Base-by-base conservation (phyloP, 2,888 invertebrate genomes). In the Leuctra nigra region DNA sequence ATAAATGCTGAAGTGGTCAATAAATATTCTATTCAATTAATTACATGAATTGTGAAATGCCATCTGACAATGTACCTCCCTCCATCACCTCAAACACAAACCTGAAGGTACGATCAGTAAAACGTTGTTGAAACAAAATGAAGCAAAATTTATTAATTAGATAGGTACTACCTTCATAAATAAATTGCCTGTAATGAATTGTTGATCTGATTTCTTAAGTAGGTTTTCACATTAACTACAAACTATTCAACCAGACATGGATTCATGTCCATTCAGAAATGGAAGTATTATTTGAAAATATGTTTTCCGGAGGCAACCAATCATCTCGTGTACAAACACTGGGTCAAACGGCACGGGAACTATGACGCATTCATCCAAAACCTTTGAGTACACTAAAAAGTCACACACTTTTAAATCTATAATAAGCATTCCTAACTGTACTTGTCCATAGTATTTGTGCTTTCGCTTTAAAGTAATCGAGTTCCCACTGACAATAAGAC, bases 371-470 rank as follows among this genome's bases (percentile, higher is more conserved):
- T 46, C 23, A 20, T 46, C 23, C n/a, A 6, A 1, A 4, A 13
- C 23, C 46, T 46, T 46, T 23, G 46, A 46, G 23, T 13, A 46
- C 6, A 23, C 22, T 11, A 46, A 2, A 46, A 46, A 46, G n/a
- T 46, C 23, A 46, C 46, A 46, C 2, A 22, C 22, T 23, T 46
- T 46, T 7, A 20, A 3, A n/a, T 24, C 46, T 11, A 24, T 46
- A 7, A 23, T 6, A 22, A 46, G 4, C 46, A 46, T 46, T 11
- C 46, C 46, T 6, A 22, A 20, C 18, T 25, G 48, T 2, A 48
- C 16, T 14, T 48, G 48, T 7, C 48, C 48, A 29, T 48, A 48
- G 29, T 29, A 48, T 14, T 48, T 48, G 4, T 33, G n/a, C 16
- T 33, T 48, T 16, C 2, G 14, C 4, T 13, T 7, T 4, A 9